Conservation (phyloP, 1,140 invertebrate species). For the Neodiprion pinetum region DNA sequence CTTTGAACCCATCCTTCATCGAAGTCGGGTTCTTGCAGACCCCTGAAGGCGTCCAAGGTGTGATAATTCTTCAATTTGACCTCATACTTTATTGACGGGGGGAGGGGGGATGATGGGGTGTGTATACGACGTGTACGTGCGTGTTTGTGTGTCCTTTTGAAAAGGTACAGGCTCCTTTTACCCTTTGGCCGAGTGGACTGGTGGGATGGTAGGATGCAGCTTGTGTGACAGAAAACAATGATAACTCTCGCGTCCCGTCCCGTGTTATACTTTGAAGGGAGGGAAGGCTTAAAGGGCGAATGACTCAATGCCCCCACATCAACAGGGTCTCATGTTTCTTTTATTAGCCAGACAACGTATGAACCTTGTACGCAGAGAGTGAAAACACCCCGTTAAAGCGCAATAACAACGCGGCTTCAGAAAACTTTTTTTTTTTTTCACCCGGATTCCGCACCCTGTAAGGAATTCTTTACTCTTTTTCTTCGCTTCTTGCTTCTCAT, state of each 20-base stretch:
- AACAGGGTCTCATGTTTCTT: not conserved
- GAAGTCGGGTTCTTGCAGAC: not conserved
- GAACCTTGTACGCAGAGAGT: not conserved
- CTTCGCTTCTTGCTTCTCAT: too few species aligned
- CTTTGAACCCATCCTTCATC: not conserved
- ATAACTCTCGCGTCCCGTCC: not conserved
- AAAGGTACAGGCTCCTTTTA: not conserved
- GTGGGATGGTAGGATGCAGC: too few species aligned
- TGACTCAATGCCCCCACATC: not conserved
- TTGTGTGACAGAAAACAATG: not conserved
- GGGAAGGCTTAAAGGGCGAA: not conserved
- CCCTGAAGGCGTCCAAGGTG: conserved; percentile 33
- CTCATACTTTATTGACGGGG: conserved; percentile 56
- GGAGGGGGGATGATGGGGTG: conserved; percentile 6
- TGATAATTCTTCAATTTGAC: conserved; percentile 63
- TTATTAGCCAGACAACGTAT: not conserved
- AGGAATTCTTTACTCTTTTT: too few species aligned
- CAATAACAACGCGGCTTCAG: too few species aligned
- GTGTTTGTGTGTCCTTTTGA: not conserved
- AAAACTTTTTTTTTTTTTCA: too few species aligned
- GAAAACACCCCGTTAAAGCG: too few species aligned
- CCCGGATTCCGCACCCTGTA: too few species aligned
- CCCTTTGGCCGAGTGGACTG: too few species aligned
- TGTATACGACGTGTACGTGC: not conserved
- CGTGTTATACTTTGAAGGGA: not conserved